phyloP scores from a whole-genome alignment of 2,797 vertebrate genomes.

The Channallabes apus region DNA sequence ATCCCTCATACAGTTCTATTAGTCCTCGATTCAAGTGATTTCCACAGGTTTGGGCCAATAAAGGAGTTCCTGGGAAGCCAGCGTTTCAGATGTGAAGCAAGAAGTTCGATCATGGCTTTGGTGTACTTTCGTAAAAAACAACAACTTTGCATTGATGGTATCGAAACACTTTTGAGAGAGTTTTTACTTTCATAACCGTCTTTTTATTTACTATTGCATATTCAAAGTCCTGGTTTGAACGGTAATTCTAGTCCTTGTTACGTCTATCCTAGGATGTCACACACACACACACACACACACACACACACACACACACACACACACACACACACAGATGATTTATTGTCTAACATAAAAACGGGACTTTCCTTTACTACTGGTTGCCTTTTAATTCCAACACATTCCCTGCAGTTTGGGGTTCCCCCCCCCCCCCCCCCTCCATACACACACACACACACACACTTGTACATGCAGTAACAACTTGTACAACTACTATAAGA shows the following conservation, averaged over 20 bases:
- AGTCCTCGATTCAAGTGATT: no score
- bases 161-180: no score
- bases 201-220: no score
- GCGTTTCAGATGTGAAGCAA: no score
- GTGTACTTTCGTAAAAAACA: no score
- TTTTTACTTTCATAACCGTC: no score
- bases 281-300: slow-evolving; percentile 11
- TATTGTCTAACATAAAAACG: slow-evolving; percentile 34
- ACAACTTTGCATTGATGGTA: no score
- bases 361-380: slow-evolving; percentile 50
- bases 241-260: slow-evolving; percentile 4
- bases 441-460: slow-evolving; percentile 21
- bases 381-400: slow-evolving; percentile 47
- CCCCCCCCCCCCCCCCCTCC: slow-evolving; percentile 35
- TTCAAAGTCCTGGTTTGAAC: no score
- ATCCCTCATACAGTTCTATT: no score
- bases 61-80: no score
- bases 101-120: no score
- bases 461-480: slow-evolving; percentile 20
- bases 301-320: slow-evolving; percentile 19
- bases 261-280: neutral
- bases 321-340: slow-evolving; percentile 28
- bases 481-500: neutral
- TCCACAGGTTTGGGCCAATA: no score
- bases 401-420: slow-evolving; percentile 22